Base-by-base conservation (phyloP, 1,140 invertebrate species). In the Saccostrea echinata region DNA sequence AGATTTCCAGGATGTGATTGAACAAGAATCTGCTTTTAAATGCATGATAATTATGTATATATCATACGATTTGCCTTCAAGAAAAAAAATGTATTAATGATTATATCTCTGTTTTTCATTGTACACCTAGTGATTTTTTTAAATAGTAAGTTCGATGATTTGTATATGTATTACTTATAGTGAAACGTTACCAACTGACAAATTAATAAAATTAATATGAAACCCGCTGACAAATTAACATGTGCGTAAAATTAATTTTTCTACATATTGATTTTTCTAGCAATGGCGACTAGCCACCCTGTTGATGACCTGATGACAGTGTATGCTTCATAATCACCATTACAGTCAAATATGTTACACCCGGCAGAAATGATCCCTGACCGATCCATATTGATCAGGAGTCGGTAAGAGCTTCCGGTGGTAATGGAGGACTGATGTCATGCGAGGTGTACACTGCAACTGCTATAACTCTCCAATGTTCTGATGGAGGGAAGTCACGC, bases 221-320 rank as follows among this genome's bases (percentile, higher is more conserved):
- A 27, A 76, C 68, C 68, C 30, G 27, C 27, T 76, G 68, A 76
- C 68, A 76, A 76, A 76, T 76, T 76, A 35, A 76, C 68, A 76
- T 27, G 24, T 33, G 68, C 68, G 24, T 27, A 12, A 30, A 76
- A 76, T 76, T 76, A 76, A 76, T 76, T 30, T 64, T 30, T 76
- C 68, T 30, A 30, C 24, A 27, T 30, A 76, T 76, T 76, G 68
- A 76, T 76, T 76, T 76, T 76, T 27, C 68, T 13, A 76, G 24
- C 68, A 33, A 33, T 16, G 30, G 68, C 68, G 68, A 76, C 68
- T 27, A 76, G 68, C 27, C 68, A 76, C 27, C 68, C 27, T 30
- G 55, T 61, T 33, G 27, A 1, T 33, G 68, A 76, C 55, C 27
- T 30, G 68, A 30, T 76, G 68, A 76, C 68, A 76, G 68, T 35